Base-by-base conservation (phyloP, 2,113 vertebrate species). In the Brachionichthys hirsutus region DNA sequence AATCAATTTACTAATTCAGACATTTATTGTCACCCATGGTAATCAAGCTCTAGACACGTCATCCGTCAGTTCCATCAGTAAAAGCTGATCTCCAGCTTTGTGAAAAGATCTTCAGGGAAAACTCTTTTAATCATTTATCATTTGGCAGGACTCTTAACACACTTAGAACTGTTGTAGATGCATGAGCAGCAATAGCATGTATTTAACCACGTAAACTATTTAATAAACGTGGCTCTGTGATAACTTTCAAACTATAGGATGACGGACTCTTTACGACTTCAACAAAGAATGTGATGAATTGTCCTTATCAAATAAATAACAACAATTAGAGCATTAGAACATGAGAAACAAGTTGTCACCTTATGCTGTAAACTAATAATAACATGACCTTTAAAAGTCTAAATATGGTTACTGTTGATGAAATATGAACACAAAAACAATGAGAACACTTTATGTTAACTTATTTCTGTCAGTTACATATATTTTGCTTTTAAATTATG, bases 401-500 rank as follows among this genome's bases (percentile, higher is more conserved):
- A 15, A 2, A n/a, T 13, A 5, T 1, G 14, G 14, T n/a, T 4
- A 42, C 5, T 9, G 6, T 45, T 22, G 43, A 22, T 22, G 2
- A 17, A 19, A 65, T 1, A 48, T 30, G 15, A 48, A 56, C 40
- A 52, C 4, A 45, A 68, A n/a, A 47, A 65, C 15, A 51, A 49
- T 42, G 14, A 44, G 49, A 30, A 58, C 10, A 50, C 14, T 35
- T 40, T 14, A 40, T 14, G 20, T 19, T 40, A 1, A 55, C 22
- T 47, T 4, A 50, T 36, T 62, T 3, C 51, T 45, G 9, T 48
- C 7, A 43, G 6, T 19, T 3, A 9, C 11, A 47, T 17, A 74
- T 9, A 30, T 13, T 40, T 30, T 22, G 43, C 24, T 19, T 78
- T 90, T 92, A 98, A 82, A 97, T 93, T 87, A 98, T 92, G 2